phyloP scores from a whole-genome alignment of 1,140 invertebrate genomes.

The Telenomus remus region DNA sequence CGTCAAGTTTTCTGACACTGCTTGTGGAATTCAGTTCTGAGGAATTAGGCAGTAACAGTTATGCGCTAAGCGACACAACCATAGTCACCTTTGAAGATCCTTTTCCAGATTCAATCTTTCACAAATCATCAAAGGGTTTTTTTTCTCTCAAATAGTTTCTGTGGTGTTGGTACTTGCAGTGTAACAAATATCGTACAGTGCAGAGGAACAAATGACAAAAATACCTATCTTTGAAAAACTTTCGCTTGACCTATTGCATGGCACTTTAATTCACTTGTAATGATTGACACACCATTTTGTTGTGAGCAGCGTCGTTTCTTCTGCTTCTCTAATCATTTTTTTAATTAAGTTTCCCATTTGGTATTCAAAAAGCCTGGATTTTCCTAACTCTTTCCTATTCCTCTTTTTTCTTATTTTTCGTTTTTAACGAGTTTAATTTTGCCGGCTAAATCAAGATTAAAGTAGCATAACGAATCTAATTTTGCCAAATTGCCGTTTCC shows the following conservation, averaged over 20 bases:
- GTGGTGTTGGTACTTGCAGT: conserved; percentile 53
- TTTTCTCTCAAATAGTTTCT: conserved; percentile 14
- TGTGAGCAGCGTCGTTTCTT: conserved; percentile 19
- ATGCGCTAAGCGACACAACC: too few species aligned
- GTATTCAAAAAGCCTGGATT: background rate
- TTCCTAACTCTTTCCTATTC: background rate
- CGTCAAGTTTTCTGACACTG: too few species aligned
- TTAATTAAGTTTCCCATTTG: too few species aligned
- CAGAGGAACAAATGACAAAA: conserved; percentile 9
- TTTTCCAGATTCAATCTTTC: conserved; percentile 20
- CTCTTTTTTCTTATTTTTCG: conserved; percentile 1
- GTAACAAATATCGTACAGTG: conserved; percentile 33
- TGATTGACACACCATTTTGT: conserved; percentile 51
- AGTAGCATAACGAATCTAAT: too few species aligned
- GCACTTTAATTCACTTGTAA: conserved; percentile 40
- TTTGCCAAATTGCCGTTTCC: too few species aligned
- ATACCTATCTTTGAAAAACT: conserved; percentile 30
- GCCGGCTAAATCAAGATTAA: background rate
- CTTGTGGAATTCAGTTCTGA: too few species aligned
- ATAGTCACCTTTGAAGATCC: background rate
- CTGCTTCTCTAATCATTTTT: too few species aligned
- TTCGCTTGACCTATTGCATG: conserved; percentile 48
- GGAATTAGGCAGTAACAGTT: too few species aligned
- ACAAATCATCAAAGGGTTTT: conserved; percentile 14
- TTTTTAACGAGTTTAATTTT: background rate